Evolutionary conservation across 2,797 vertebrate species (phyloP).

Genomic region (Caiman crocodilus): DNA sequence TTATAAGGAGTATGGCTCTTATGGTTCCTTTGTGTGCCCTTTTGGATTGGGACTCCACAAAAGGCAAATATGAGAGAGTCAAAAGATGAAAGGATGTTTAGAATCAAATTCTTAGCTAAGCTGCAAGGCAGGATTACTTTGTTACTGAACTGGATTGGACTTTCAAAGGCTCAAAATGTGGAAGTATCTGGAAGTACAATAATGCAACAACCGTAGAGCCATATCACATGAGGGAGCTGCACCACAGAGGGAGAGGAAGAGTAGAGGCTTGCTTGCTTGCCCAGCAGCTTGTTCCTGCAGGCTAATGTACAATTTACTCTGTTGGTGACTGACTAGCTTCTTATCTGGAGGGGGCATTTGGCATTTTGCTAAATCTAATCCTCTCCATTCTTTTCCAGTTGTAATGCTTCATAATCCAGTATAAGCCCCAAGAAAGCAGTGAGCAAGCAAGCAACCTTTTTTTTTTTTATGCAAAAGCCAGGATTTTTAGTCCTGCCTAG

Average conservation of each 20-base stretch:
- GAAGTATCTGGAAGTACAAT: not conserved
- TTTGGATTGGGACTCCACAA: constrained; percentile 28
- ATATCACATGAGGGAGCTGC: not conserved
- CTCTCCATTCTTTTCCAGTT: not conserved
- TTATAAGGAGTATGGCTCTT: not conserved
- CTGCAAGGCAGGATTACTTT: constrained; percentile 54
- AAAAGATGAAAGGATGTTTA: constrained; percentile 58
- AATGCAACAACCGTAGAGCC: constrained; percentile 52
- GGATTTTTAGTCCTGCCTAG: not conserved
- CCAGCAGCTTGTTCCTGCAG: constrained; percentile 50
- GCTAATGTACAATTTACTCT: not conserved
- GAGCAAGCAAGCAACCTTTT: not conserved
- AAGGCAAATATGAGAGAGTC: constrained; percentile 53
- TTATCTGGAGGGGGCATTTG: constrained; percentile 27
- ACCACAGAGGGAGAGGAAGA: not conserved
- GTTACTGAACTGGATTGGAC: constrained; percentile 58
- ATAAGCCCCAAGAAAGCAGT: not conserved
- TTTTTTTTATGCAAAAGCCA: not conserved
- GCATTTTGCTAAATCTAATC: constrained; percentile 7
- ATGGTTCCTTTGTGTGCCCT: not conserved
- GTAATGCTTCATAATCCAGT: not conserved
- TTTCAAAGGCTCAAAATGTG: constrained; percentile 45
- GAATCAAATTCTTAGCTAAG: constrained; percentile 23
- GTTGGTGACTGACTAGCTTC: not conserved
- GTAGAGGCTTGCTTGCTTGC: constrained; percentile 51